Evolutionary conservation across 2,888 invertebrate genomes (phyloP).

Genomic region (Artemia sp.): DNA sequence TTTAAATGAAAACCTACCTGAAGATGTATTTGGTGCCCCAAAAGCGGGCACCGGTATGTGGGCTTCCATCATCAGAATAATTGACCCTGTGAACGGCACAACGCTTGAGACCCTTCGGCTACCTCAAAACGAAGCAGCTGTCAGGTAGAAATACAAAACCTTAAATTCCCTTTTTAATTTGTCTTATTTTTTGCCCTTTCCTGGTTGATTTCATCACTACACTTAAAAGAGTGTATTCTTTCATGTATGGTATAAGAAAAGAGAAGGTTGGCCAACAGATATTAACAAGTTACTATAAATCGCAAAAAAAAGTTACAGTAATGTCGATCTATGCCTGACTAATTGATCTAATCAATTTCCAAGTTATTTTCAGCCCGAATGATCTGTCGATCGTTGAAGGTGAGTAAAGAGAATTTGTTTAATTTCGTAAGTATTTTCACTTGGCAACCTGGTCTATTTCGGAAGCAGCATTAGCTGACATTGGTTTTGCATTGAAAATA

Average conservation of each 20-base stretch:
- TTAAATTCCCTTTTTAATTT: constrained; percentile 5
- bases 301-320: no score
- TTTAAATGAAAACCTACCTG: constrained; percentile 80
- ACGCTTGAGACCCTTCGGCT: constrained; percentile 60
- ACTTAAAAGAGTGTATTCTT: no score
- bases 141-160: constrained; percentile 41
- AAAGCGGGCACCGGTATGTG: constrained; percentile 87
- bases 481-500: no score
- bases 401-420: no score
- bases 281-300: neutral
- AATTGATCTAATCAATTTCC: no score
- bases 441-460: no score
- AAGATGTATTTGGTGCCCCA: constrained; percentile 82
- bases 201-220: neutral
- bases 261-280: neutral
- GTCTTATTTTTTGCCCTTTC: constrained; percentile 1
- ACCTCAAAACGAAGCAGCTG: constrained; percentile 91
- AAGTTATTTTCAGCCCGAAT: no score
- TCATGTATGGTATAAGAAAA: no score
- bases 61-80: constrained; percentile 74
- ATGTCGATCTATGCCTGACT: no score
- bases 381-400: no score
- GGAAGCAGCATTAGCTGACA: no score
- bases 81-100: constrained; percentile 63
- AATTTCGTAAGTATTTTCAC: no score